Conservation (phyloP, 2,797 vertebrate genomes). For the Prunella strophiata region DNA sequence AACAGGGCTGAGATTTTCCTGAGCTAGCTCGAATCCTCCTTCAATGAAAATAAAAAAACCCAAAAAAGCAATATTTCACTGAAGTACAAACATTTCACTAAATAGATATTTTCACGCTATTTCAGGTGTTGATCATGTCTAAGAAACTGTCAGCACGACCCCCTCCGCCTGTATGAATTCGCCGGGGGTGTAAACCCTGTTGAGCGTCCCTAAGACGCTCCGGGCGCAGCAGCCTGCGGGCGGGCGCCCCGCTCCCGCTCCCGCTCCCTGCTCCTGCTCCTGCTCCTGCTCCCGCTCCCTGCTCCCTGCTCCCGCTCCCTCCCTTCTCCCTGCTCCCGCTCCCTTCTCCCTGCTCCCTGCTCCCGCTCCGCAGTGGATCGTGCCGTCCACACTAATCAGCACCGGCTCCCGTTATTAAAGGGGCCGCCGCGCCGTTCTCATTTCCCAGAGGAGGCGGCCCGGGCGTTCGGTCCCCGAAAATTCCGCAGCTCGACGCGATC, state of each 20-base stretch:
- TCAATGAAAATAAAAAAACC: not conserved
- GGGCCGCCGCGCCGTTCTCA: not conserved
- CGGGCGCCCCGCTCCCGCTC: not conserved
- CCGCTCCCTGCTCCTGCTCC: not conserved
- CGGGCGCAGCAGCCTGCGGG: not conserved
- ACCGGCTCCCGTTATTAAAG: not conserved
- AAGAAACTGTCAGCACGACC: not conserved
- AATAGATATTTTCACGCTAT: not conserved
- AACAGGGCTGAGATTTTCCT: not conserved
- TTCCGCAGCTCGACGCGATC: not conserved
- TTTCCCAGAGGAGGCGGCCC: not conserved
- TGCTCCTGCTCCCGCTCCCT: not conserved
- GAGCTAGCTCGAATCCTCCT: not conserved
- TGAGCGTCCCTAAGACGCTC: not conserved
- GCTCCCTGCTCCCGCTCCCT: not conserved
- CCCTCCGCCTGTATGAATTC: accelerated
- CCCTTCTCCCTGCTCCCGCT: not conserved
- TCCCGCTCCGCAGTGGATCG: conserved; percentile 49
- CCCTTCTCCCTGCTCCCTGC: not conserved
- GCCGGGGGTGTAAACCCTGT: no score
- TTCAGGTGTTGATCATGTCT: not conserved
- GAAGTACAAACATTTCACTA: not conserved
- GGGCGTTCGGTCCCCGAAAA: not conserved
- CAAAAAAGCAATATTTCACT: not conserved
- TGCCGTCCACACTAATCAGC: conserved; percentile 57